A percentile compares a stretch with the other conserved stretches of the same genome.
phyloP scores from a whole-genome alignment of 2,797 vertebrate species.

The Phataginus tricuspis region DNA sequence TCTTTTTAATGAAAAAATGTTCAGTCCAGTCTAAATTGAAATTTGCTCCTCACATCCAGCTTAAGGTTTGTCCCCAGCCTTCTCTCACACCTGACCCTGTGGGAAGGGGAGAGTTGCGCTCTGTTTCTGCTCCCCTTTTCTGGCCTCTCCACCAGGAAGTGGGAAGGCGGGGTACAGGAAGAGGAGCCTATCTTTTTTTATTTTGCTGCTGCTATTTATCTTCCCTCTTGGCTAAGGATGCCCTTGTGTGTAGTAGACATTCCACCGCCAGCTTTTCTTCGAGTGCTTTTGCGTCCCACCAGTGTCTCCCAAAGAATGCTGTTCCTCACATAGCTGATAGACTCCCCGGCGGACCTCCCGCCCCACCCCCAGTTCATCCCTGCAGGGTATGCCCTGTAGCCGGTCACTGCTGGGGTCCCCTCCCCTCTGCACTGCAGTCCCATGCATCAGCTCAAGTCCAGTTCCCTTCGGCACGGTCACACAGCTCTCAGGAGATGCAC shows the following conservation, averaged over 20 bases:
- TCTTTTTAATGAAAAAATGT: background rate
- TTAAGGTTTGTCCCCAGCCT: background rate
- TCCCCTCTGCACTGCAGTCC: background rate
- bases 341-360: background rate
- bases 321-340: background rate
- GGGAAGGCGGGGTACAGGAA: background rate
- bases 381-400: background rate
- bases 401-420: background rate
- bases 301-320: background rate
- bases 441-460: background rate
- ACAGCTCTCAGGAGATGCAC: background rate
- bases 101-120: background rate
- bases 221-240: background rate
- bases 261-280: background rate
- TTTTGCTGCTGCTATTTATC: background rate
- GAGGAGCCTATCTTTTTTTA: background rate
- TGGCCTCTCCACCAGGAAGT: background rate
- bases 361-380: background rate
- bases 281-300: background rate
- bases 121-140: background rate
- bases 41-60: background rate
- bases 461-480: background rate
- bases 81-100: background rate
- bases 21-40: background rate
- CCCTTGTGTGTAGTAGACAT: background rate